These are phyloP conservation scores for Saimiri boliviensis DNA, from an alignment of 2,113 vertebrate genomes.

Conservation along the genomic window DNA sequence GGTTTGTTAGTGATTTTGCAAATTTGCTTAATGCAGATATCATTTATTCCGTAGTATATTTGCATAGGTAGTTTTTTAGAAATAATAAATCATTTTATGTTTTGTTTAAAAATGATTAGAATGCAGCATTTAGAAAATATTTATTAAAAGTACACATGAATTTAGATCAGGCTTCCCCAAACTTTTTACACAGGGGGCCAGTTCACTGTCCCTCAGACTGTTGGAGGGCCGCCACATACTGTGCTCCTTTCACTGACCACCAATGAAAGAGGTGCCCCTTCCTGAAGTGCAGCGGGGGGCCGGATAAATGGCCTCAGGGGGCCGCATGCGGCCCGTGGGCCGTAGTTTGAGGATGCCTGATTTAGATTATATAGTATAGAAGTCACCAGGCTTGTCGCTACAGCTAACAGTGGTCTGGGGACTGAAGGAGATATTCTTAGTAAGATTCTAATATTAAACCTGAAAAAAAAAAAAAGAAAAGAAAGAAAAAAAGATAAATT, in stretches of 20 bases:
- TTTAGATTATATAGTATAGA: background rate
- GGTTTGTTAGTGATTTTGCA: background rate
- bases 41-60: conserved; percentile 3
- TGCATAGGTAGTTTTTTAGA: background rate
- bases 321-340: no score
- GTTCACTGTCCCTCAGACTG: no score
- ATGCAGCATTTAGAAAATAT: background rate
- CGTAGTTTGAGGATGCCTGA: no score
- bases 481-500: background rate
- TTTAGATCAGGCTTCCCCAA: no score
- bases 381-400: background rate
- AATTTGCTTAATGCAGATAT: background rate
- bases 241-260: no score
- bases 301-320: no score
- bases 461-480: background rate
- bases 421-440: background rate
- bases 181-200: no score
- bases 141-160: background rate
- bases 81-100: background rate
- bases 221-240: no score
- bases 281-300: no score
- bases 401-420: background rate
- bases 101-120: background rate
- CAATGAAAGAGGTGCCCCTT: no score
- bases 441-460: conserved; percentile 31